Base-by-base conservation (phyloP, 1,140 invertebrate genomes). In the Tetragonula clypearis region DNA sequence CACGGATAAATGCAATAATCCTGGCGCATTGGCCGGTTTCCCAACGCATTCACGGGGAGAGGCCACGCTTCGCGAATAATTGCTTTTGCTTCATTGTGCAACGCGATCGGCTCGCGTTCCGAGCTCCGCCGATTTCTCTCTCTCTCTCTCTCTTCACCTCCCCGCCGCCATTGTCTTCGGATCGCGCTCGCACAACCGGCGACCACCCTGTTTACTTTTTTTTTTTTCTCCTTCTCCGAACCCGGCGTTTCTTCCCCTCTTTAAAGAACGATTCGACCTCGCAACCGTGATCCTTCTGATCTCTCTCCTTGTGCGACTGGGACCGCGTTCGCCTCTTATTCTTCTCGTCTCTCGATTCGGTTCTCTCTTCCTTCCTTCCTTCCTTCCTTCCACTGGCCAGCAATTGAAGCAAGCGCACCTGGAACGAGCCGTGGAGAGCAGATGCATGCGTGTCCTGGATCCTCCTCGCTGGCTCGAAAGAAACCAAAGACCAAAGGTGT, bases 41-140 rank as follows among this genome's bases (percentile, higher is more conserved):
- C 87, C 65, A 66, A 66, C 65, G 65, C 65, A 73, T 88, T 88
- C 75, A 66, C 87, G 83, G 69, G 30, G 12, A 65, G 26, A 41
- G 41, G 41, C 41, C 41, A 49, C 66, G 62, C 68, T 55, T 58
- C 58, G 78, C 72, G 68, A 88, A 82, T 88, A 86, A 88, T 86
- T 86, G 87, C 83, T 88, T 82, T 88, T 62, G 87, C 69, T 56
- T 84, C 68, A 86, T 88, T 88, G 87, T 88, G 87, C 83, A 85
- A 88, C 65, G 83, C 83, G 82, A 85, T 88, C 79, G 82, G 56
- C 26, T 41, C 76, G 55, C 75, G 55, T 60, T 65, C 1, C 56
- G n/a, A 21, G 21, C n/a, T 14, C 19, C 17, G 49, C 0, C 49
- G 21, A 19, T 23, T 21, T 2, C 26, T 12, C 3, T 12, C 1